Base-by-base conservation (phyloP, 2,113 vertebrate species). In the Leptocoma aspasia region DNA sequence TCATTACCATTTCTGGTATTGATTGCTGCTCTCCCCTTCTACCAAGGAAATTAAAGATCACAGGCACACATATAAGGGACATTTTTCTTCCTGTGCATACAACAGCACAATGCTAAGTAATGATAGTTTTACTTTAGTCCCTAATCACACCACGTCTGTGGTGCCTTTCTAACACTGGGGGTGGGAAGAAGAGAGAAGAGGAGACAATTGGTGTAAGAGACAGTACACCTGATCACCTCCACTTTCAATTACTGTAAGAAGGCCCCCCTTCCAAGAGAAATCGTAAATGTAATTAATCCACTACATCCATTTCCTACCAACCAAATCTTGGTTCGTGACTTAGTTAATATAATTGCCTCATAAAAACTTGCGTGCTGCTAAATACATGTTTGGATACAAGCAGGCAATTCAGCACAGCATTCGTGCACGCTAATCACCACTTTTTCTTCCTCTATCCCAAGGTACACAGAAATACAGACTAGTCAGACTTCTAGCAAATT, bases 331-430 rank as follows among this genome's bases (percentile, higher is more conserved):
- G 52, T 77, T 96, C 1, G 0, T 45, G 63, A 78, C 68, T 93
- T 72, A 89, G 78, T 89, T 95, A 92, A 86, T 92, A 60, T 66
- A 92, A 89, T 57, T 92, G 93, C 80, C 84, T 95, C 82, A 91
- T 92, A 96, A 90, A 93, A 89, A 89, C 81, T 90, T 82, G 77
- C 5, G 11, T 85, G 92, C 80, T 93, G 96, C 89, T 96, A 91
- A 94, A 84, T 93, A 86, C 42, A 66, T 89, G 83, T 96, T 96
- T 90, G 82, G 77, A 79, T 90, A 86, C 71, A 86, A 94, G 70
- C 76, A 93, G 60, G 83, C 89, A 65, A 63, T 95, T 90, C 78
- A 85, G 78, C 70, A 66, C 65, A 93, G 69, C 20, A 42, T 42
- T 95, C 7, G 0, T 88, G 71, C 57, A 76, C 12, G 3, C 71